These are phyloP conservation scores for Corythaixoides concolor DNA, from an alignment of 2,113 vertebrate species.

Conservation along the genomic window DNA sequence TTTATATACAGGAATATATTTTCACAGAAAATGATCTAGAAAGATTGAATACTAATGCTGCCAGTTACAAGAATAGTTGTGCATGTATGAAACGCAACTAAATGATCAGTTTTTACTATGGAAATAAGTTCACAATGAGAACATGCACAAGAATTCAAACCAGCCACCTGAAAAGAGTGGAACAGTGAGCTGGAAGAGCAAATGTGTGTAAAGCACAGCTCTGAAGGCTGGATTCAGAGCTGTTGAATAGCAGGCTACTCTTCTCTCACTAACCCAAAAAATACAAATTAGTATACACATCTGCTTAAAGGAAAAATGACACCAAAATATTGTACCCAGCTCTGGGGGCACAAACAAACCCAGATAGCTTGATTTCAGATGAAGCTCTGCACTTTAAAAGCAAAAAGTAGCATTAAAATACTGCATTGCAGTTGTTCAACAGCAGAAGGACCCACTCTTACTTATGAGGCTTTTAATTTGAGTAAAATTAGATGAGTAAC, in stretches of 20 bases:
- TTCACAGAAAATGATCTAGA: neutral
- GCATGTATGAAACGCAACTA: neutral
- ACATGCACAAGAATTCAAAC: neutral
- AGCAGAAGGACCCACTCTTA: neutral
- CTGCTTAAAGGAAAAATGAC: neutral
- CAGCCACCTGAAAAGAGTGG: neutral
- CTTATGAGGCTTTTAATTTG: neutral
- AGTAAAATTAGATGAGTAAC: neutral
- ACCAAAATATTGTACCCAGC: neutral
- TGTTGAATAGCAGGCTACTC: neutral
- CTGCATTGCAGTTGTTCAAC: neutral
- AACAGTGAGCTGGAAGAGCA: neutral
- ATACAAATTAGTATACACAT: neutral
- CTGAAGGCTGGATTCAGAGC: neutral
- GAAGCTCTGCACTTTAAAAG: neutral
- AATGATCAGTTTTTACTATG: neutral
- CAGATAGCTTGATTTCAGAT: neutral
- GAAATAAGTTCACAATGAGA: neutral
- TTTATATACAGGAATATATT: neutral
- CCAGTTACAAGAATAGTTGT: neutral
- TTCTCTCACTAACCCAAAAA: neutral
- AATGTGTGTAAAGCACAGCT: neutral
- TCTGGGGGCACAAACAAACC: neutral
- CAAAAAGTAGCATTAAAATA: neutral
- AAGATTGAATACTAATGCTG: neutral